Evolutionary conservation across 1,140 invertebrate genomes (phyloP).

Genomic region (Lordiphosa collinella): DNA sequence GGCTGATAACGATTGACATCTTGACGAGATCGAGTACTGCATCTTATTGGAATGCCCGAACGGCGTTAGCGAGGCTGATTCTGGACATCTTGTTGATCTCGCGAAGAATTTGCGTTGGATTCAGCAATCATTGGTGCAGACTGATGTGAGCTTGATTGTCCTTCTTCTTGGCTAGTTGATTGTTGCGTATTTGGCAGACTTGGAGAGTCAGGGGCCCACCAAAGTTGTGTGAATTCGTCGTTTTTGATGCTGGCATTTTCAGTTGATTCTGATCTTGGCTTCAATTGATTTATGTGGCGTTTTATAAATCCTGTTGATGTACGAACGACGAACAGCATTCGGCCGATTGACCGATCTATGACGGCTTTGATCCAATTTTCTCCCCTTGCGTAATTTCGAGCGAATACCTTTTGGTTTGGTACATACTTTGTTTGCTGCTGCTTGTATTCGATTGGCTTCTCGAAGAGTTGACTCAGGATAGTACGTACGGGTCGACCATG

Average conservation of each 20-base stretch:
- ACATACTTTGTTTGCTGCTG: not conserved
- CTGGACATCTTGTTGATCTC: not conserved
- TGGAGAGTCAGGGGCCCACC: too few relatives aligned
- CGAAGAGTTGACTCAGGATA: conserved; percentile 10
- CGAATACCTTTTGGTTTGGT: conserved; percentile 3
- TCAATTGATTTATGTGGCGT: too few relatives aligned
- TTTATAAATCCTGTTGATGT: too few relatives aligned
- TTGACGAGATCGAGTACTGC: not conserved
- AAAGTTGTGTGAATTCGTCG: too few relatives aligned
- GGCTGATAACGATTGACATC: not conserved
- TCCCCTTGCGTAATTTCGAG: conserved; percentile 13
- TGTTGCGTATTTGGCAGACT: too few relatives aligned
- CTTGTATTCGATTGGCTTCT: not conserved
- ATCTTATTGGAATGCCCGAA: too few relatives aligned
- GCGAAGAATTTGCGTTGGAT: not conserved
- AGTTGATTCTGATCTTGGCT: too few relatives aligned
- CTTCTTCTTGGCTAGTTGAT: too few relatives aligned
- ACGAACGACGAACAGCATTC: not conserved
- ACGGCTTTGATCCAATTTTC: conserved; percentile 12
- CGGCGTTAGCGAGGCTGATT: not conserved
- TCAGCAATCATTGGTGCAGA: not conserved
- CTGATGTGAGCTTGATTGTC: not conserved
- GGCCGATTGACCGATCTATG: conserved; percentile 3
- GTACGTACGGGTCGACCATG: conserved; percentile 14
- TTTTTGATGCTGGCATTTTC: too few relatives aligned